Base-by-base conservation (phyloP, 2,113 vertebrate genomes). In the Cervus canadensis region DNA sequence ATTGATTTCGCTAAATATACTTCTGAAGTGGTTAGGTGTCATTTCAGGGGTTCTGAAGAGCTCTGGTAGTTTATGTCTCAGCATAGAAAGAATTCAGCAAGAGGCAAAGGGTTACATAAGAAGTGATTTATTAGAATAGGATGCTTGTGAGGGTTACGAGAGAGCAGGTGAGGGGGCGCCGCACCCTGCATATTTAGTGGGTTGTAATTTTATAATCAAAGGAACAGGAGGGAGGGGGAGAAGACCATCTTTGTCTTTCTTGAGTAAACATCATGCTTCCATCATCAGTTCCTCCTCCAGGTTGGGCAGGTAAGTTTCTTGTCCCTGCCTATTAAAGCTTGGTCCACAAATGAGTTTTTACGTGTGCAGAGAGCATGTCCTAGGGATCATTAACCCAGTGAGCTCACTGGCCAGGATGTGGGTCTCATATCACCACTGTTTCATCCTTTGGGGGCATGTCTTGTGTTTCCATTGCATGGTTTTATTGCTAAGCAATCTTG, bases 301-400 rank as follows among this genome's bases (percentile, higher is more conserved):
- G 36, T 4, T 76, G 71, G 71, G 40, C 71, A 76, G 11, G 71
- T 6, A 76, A 76, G 71, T 26, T 76, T 76, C 71, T 76, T 43
- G 40, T 76, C 23, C 40, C 40, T 76, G 23, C 23, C 36, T 76
- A 43, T 23, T 76, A 43, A 26, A 76, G 40, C 71, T 43, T 43
- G 23, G 71, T 43, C 40, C 71, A 43, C 40, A 43, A 76, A 76
- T 43, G 40, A 40, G 71, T 76, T 15, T 76, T 76, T 0, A 76
- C 2, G 0, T 26, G 71, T 43, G 12, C 3, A 0, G 40, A 43
- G 40, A 76, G 23, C 71, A 43, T 43, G 71, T 76, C 40, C 40
- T 76, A 43, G 6, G 71, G 40, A 76, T 4, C 40, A 74, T 7
- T 26, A 26, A 43, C 23, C 23, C 40, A 26, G 12, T 76, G 71